A percentile compares a stretch with the other conserved stretches of the same genome.
phyloP scores from a whole-genome alignment of 2,888 invertebrate genomes.

The Philhelius pedissequus region DNA sequence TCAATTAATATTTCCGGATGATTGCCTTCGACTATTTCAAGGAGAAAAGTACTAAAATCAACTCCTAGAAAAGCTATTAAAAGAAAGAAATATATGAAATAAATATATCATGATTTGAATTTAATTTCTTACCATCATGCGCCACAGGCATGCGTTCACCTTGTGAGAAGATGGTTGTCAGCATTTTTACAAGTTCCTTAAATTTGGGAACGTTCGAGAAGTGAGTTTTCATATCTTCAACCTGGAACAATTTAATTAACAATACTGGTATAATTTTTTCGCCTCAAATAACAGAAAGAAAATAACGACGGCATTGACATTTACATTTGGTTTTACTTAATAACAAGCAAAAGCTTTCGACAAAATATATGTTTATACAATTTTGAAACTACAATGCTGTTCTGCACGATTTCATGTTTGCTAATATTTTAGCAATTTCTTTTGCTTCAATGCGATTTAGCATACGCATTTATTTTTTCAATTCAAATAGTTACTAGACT shows the following conservation, averaged over 20 bases:
- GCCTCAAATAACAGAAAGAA: too few relatives aligned
- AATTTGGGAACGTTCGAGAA: conserved; percentile 88
- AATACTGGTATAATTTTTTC: too few relatives aligned
- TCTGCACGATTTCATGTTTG: too few relatives aligned
- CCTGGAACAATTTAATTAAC: conserved; percentile 78
- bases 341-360: too few relatives aligned
- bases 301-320: too few relatives aligned
- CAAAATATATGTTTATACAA: too few relatives aligned
- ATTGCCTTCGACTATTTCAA: conserved; percentile 91
- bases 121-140: conserved; percentile 86
- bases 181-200: conserved; percentile 89
- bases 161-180: conserved; percentile 94
- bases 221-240: conserved; percentile 87
- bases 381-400: too few relatives aligned
- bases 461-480: too few relatives aligned
- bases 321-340: too few relatives aligned
- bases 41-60: conserved; percentile 88
- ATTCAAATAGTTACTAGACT: too few relatives aligned
- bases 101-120: not conserved
- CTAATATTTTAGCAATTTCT: too few relatives aligned
- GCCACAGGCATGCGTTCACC: conserved; percentile 93
- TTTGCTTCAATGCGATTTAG: too few relatives aligned
- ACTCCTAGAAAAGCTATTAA: conserved; percentile 91
- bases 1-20: conserved; percentile 92
- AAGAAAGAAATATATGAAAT: not conserved